Conservation (phyloP, 2,888 invertebrate genomes). For the Notocelia uddmanniana region DNA sequence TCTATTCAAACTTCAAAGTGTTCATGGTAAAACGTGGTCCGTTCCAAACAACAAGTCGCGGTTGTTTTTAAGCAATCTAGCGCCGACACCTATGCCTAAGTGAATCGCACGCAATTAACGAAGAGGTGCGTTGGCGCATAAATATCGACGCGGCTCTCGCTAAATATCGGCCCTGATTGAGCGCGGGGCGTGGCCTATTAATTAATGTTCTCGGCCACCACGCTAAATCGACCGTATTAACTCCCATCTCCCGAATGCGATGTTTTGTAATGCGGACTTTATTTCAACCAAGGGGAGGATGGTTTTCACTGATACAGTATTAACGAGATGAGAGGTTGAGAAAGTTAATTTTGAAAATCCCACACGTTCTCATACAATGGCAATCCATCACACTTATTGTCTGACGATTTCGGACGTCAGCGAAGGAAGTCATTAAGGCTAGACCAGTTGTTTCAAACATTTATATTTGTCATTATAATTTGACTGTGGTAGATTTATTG, state of each 20-base stretch:
- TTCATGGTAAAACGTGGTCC: conserved; percentile 42
- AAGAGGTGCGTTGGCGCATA: conserved; percentile 76
- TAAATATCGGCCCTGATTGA: conserved; percentile 78
- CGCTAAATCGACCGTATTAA: conserved; percentile 57
- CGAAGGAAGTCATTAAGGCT: conserved; percentile 80
- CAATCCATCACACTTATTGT: conserved; percentile 82
- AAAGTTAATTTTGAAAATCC: conserved; percentile 50
- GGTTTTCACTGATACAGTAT: not conserved
- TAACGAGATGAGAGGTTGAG: conserved; percentile 14
- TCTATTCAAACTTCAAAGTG: conserved; percentile 19
- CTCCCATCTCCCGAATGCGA: not conserved
- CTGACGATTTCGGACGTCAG: conserved; percentile 81
- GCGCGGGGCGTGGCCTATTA: conserved; percentile 79
- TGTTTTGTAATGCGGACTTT: conserved; percentile 1
- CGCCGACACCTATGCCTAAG: conserved; percentile 57
- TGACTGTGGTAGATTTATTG: conserved; percentile 43
- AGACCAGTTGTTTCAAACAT: conserved; percentile 68
- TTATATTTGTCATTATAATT: conserved; percentile 59
- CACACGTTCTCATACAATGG: conserved; percentile 78
- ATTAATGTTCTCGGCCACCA: conserved; percentile 79
- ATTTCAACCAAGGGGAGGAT: not conserved
- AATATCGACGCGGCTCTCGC: conserved; percentile 67
- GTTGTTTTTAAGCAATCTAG: conserved; percentile 70
- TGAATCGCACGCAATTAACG: conserved; percentile 77
- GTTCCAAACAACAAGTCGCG: conserved; percentile 60